Conservation (phyloP, 2,113 vertebrate genomes). For the Microtus pennsylvanicus region DNA sequence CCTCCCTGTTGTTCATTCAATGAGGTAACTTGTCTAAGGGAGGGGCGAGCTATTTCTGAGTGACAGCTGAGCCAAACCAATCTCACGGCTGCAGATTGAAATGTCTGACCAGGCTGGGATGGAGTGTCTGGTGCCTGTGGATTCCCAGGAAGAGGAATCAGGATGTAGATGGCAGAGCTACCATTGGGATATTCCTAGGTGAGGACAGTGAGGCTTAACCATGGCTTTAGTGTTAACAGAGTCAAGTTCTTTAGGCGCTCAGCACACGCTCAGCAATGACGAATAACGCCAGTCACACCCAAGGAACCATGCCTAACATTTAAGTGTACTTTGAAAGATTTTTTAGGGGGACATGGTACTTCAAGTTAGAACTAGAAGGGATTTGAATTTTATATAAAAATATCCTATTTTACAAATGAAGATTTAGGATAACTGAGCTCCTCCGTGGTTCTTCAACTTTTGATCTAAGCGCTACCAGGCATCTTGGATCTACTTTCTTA, state of each 20-base stretch:
- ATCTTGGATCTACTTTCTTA: background rate
- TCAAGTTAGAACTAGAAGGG: constrained; percentile 6
- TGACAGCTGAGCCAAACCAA: too few relatives aligned
- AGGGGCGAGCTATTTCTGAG: too few relatives aligned
- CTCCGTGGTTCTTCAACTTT: background rate
- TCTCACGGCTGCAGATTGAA: background rate
- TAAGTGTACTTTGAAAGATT: background rate
- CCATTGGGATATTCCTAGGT: too few relatives aligned
- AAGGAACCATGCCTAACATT: background rate
- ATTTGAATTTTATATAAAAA: background rate
- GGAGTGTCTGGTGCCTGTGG: background rate
- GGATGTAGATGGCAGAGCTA: background rate
- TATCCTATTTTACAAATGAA: constrained; percentile 9
- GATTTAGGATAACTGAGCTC: background rate
- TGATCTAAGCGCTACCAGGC: background rate
- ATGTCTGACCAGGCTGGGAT: background rate
- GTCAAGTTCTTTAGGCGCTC: background rate
- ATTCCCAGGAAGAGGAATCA: background rate
- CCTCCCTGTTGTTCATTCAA: too few relatives aligned
- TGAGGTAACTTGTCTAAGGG: too few relatives aligned
- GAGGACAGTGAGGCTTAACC: background rate
- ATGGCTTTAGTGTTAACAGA: background rate
- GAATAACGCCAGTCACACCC: background rate
- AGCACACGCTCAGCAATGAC: background rate
- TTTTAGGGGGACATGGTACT: background rate